These are phyloP conservation scores for Myrmecobius fasciatus DNA, from an alignment of 2,113 vertebrate species.

Conservation along the genomic window DNA sequence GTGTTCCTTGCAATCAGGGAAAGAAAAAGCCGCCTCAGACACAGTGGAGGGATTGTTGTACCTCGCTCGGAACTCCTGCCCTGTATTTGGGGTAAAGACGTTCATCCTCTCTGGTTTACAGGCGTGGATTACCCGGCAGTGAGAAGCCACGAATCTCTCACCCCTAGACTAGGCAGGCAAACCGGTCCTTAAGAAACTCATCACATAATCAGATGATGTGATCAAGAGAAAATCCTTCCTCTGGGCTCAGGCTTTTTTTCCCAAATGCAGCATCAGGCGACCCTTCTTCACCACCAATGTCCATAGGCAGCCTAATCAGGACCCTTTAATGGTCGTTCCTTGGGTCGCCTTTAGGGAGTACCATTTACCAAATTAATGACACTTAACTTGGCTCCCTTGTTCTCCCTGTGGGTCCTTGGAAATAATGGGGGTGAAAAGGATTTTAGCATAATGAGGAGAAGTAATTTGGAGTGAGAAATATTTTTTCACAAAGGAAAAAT, in stretches of 20 bases:
- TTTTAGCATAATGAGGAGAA: neutral
- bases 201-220: neutral
- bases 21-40: rapidly evolving
- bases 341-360: neutral
- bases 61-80: neutral
- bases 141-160: rapidly evolving
- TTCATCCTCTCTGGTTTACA: rapidly evolving
- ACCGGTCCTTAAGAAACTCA: no score
- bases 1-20: neutral
- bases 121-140: neutral
- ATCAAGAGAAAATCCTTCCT: neutral
- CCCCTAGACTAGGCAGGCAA: neutral
- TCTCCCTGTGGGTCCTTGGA: neutral
- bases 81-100: neutral
- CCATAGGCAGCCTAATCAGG: neutral
- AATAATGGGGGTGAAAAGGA: rapidly evolving
- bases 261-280: neutral
- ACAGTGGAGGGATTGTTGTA: neutral
- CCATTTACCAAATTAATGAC: neutral
- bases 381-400: rapidly evolving
- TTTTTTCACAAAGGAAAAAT: neutral
- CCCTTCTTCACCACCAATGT: neutral
- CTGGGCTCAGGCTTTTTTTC: neutral
- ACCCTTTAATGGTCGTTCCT: neutral
- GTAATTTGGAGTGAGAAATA: conserved; percentile 1